These are phyloP conservation scores for Vanessa cardui DNA, from an alignment of 2,888 invertebrate species.

Conservation along the genomic window DNA sequence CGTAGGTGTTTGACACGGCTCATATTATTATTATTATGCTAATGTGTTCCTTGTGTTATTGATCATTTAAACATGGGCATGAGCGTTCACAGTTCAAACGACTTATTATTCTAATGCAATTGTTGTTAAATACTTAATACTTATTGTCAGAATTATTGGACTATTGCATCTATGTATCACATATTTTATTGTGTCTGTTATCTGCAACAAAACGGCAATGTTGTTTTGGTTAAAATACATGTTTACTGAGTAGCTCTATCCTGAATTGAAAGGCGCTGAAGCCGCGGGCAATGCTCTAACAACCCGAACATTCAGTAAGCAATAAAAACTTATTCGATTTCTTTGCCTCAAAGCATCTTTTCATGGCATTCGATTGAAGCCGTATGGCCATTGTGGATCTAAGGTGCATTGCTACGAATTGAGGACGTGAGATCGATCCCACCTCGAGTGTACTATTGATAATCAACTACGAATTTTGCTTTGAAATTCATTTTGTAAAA, in stretches of 20 bases:
- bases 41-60: not conserved
- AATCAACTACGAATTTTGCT: slow-evolving; percentile 14
- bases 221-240: not conserved
- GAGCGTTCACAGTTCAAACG: not conserved
- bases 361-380: slow-evolving; percentile 21
- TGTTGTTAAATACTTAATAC: not conserved
- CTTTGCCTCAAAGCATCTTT: slow-evolving; percentile 29
- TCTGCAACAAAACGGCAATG: not conserved
- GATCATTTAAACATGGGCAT: not conserved
- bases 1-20: not conserved
- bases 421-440: slow-evolving; percentile 21
- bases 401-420: slow-evolving; percentile 28
- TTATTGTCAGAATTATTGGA: too few species aligned
- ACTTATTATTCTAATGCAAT: not conserved
- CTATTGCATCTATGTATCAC: too few species aligned
- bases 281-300: slow-evolving; percentile 2
- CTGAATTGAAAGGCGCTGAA: not conserved
- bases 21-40: not conserved
- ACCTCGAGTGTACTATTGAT: slow-evolving; percentile 21
- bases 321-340: slow-evolving; percentile 31
- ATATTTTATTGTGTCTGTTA: not conserved
- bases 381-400: slow-evolving; percentile 24
- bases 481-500: not conserved
- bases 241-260: not conserved
- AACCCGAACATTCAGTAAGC: slow-evolving; percentile 4